phyloP scores from a whole-genome alignment of 1,140 invertebrate species.

The Habropoda laboriosa region DNA sequence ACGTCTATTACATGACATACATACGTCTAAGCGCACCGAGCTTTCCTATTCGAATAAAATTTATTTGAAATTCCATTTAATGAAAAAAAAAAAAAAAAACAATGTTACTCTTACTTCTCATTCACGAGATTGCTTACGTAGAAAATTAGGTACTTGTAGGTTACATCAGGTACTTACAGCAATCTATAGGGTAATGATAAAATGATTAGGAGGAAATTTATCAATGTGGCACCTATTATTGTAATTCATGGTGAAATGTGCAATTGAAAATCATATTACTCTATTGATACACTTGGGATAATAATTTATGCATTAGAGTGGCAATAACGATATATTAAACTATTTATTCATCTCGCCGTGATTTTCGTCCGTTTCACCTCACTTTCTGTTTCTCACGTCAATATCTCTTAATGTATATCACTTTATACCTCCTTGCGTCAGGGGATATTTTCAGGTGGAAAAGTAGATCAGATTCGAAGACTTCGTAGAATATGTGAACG shows the following conservation, averaged over 20 bases:
- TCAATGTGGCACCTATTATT: too few species aligned
- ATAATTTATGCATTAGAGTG: background rate
- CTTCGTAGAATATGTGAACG: constrained; percentile 30
- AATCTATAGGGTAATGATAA: too few species aligned
- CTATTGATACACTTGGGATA: background rate
- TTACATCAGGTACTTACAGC: too few species aligned
- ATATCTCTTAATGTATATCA: background rate
- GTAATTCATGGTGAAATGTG: background rate
- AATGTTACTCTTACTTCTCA: too few species aligned
- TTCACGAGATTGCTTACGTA: too few species aligned
- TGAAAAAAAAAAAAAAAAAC: too few species aligned
- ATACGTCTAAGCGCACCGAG: background rate
- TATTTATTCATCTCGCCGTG: background rate
- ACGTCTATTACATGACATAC: background rate
- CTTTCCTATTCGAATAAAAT: background rate
- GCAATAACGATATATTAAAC: background rate
- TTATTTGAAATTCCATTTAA: too few species aligned
- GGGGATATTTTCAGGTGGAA: constrained; percentile 20
- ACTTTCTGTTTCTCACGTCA: too few species aligned
- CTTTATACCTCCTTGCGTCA: background rate
- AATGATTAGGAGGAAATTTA: too few species aligned
- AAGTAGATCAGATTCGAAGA: constrained; percentile 37
- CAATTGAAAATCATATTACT: background rate
- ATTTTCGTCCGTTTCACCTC: background rate
- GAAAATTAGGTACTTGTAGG: too few species aligned